Percentiles rank a stretch among this genome's conserved stretches.
phyloP scores from a whole-genome alignment of 2,797 vertebrate genomes.

The Ctenopoma kingsleyae region DNA sequence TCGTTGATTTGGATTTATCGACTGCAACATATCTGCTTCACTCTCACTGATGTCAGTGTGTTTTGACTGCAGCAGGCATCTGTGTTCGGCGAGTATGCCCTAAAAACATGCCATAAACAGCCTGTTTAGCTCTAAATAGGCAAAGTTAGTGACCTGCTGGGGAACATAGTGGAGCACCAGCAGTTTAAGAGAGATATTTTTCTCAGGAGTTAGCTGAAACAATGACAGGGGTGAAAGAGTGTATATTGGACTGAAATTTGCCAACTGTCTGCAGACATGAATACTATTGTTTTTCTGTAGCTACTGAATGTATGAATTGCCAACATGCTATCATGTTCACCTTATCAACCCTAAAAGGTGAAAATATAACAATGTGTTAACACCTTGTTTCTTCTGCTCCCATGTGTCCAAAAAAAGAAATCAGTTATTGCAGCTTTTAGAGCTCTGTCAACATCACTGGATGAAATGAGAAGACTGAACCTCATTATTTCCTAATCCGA shows the following conservation, averaged over 20 bases:
- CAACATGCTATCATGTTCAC: neutral
- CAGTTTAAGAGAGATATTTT: neutral
- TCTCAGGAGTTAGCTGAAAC: neutral
- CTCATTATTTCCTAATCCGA: slow-evolving; percentile 38
- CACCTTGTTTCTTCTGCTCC: neutral
- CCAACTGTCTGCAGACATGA: neutral
- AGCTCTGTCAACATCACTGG: slow-evolving; percentile 15
- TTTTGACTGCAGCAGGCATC: neutral
- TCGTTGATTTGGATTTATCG: neutral
- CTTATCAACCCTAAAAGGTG: neutral
- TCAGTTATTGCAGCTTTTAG: slow-evolving; percentile 3
- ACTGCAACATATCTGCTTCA: neutral
- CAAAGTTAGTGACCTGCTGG: neutral
- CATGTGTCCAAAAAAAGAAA: neutral
- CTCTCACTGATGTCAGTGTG: neutral
- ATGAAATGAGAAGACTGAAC: slow-evolving; percentile 12
- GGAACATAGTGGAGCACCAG: neutral
- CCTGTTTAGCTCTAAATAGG: neutral
- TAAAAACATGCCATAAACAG: neutral
- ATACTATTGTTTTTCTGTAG: neutral
- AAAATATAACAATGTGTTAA: neutral
- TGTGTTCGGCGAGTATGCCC: neutral
- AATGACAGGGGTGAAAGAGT: neutral
- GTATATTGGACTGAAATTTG: neutral
- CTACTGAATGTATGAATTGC: neutral